phyloP scores from a whole-genome alignment of 2,888 invertebrate genomes.

The Spatulosminthurus flaviceps region DNA sequence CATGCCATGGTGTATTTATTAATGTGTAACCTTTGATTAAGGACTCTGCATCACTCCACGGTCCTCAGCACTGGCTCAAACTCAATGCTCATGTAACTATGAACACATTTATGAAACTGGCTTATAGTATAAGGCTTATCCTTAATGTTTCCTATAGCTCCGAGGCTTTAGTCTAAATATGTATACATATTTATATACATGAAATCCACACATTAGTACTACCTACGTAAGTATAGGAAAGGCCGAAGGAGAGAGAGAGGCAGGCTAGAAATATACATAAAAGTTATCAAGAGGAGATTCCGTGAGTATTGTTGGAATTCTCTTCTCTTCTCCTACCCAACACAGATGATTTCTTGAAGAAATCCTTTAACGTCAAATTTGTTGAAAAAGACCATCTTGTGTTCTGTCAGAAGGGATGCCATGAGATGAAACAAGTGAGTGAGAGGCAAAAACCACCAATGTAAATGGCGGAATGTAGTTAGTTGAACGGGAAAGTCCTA shows the following conservation, averaged over 20 bases:
- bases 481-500: not conserved
- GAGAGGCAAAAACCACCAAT: not conserved
- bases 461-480: too few relatives aligned
- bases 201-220: not conserved
- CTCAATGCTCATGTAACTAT: too few relatives aligned
- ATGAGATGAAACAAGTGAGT: constrained; percentile 13
- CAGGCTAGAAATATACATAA: not conserved
- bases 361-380: constrained; percentile 45
- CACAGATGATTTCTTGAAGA: constrained; percentile 30
- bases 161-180: too few relatives aligned
- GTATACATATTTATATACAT: not conserved
- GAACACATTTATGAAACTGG: too few relatives aligned
- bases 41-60: constrained; percentile 18
- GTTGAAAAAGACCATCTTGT: constrained; percentile 47
- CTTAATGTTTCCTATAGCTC: too few relatives aligned
- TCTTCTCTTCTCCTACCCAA: constrained; percentile 14
- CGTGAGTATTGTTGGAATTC: constrained; percentile 24
- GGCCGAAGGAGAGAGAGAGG: not conserved
- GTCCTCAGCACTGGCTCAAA: not conserved
- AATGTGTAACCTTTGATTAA: constrained; percentile 18
- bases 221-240: too few relatives aligned
- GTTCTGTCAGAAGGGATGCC: constrained; percentile 40
- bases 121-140: too few relatives aligned
- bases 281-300: not conserved
- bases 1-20: constrained; percentile 14